Conservation (phyloP, 2,797 vertebrate species). For the Crenichthys baileyi region DNA sequence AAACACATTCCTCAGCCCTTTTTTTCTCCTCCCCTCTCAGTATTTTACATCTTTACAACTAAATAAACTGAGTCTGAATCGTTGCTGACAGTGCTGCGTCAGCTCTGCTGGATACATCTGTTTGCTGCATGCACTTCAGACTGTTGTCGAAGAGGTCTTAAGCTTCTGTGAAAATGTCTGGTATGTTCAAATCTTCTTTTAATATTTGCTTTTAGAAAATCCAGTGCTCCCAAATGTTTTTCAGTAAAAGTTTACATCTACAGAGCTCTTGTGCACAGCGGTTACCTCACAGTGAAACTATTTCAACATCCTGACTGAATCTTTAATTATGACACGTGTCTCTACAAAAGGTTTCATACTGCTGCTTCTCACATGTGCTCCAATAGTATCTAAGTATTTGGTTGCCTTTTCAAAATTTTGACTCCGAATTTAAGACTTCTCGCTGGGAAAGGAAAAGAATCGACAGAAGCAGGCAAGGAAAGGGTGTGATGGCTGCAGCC, state of each 20-base stretch:
- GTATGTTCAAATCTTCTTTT: constrained; percentile 49
- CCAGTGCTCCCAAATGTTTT: background rate
- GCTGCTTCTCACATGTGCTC: background rate
- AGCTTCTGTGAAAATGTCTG: constrained; percentile 23
- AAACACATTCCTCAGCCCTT: constrained; percentile 58
- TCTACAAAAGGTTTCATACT: background rate
- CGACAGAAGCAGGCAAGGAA: constrained; percentile 39
- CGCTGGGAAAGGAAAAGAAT: constrained; percentile 21
- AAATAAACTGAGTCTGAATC: constrained; percentile 26
- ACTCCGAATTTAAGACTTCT: background rate
- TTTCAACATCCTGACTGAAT: constrained; percentile 9
- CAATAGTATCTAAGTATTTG: background rate
- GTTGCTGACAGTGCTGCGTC: background rate
- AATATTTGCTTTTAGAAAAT: constrained; percentile 3
- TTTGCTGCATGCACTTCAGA: constrained; percentile 1
- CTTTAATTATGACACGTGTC: constrained; percentile 3
- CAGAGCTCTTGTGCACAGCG: background rate
- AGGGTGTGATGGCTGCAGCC: constrained; percentile 43
- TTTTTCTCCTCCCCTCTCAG: constrained; percentile 59
- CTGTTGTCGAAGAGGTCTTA: constrained; percentile 21
- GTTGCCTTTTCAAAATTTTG: constrained; percentile 2
- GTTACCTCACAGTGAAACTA: background rate
- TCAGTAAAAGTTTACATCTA: background rate
- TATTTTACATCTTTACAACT: constrained; percentile 35
- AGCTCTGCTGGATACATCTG: constrained; percentile 14